phyloP scores from a whole-genome alignment of 2,113 vertebrate genomes.

The Callopanchax toddi region DNA sequence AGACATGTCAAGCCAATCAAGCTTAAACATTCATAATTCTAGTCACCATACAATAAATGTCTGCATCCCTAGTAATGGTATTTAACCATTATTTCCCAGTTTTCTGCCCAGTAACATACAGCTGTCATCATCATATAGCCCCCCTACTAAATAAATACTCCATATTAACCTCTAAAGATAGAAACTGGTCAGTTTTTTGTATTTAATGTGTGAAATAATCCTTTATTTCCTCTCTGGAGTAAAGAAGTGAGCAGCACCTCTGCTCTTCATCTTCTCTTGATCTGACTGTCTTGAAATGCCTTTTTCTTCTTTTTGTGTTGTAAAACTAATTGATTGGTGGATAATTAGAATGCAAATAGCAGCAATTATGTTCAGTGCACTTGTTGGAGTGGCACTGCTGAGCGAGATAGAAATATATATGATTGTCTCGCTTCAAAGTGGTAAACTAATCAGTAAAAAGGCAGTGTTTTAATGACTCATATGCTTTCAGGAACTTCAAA shows the following conservation, averaged over 20 bases:
- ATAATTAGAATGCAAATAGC: constrained; percentile 67
- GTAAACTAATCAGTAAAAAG: constrained; percentile 61
- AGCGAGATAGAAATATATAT: constrained; percentile 38
- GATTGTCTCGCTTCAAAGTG: constrained; percentile 45
- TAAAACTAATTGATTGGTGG: constrained; percentile 53
- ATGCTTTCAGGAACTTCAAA: constrained; percentile 61
- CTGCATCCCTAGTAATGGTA: too few relatives aligned
- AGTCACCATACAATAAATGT: too few relatives aligned
- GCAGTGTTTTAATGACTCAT: constrained; percentile 55
- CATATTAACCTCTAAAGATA: too few relatives aligned
- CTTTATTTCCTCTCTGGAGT: constrained; percentile 16
- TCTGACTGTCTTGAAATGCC: constrained; percentile 24
- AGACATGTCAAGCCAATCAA: not conserved
- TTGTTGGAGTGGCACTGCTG: constrained; percentile 41
- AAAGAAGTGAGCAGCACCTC: constrained; percentile 11
- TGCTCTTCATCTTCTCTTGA: constrained; percentile 14
- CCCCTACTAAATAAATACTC: too few relatives aligned
- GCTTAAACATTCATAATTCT: too few relatives aligned
- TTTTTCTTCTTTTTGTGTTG: constrained; percentile 22
- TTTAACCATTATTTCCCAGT: too few relatives aligned
- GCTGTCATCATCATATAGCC: too few relatives aligned
- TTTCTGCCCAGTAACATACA: not conserved
- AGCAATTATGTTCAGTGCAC: constrained; percentile 47
- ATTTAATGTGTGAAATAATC: too few relatives aligned
- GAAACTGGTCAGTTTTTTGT: too few relatives aligned